Evolutionary conservation across 2,888 invertebrate species (phyloP).

Genomic region (Lysandra bellargus): DNA sequence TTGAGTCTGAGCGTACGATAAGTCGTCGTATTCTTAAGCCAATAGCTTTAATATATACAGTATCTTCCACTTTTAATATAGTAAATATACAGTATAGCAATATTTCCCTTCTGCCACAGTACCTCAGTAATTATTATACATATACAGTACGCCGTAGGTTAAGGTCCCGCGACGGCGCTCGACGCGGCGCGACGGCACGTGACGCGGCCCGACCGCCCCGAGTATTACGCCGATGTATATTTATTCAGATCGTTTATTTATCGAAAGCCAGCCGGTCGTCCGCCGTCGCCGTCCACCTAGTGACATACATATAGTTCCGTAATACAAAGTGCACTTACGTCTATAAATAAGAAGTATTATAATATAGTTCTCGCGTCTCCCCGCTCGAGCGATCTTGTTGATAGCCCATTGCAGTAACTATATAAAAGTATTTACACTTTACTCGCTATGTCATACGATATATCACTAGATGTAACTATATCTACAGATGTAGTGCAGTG

Average conservation of each 20-base stretch:
- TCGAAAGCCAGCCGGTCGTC: not conserved
- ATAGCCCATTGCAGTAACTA: slow-evolving; percentile 69
- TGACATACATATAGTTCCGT: slow-evolving; percentile 66
- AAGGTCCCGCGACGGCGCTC: slow-evolving; percentile 7
- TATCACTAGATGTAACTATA: slow-evolving; percentile 73
- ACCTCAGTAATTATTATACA: slow-evolving; percentile 70
- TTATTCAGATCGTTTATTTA: slow-evolving; percentile 26
- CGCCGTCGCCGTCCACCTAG: slow-evolving; percentile 43
- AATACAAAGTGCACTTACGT: slow-evolving; percentile 79
- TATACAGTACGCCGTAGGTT: slow-evolving; percentile 44
- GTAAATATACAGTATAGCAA: slow-evolving; percentile 68
- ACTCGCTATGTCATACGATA: slow-evolving; percentile 73
- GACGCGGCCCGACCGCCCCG: not conserved
- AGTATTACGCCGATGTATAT: slow-evolving; percentile 18
- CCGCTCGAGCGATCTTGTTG: slow-evolving; percentile 67
- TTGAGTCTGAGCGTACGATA: slow-evolving; percentile 47
- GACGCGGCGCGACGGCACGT: not conserved
- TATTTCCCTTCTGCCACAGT: slow-evolving; percentile 74
- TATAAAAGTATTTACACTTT: slow-evolving; percentile 77
- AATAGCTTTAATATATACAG: slow-evolving; percentile 78
- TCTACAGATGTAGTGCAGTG: slow-evolving; percentile 65
- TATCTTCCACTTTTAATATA: slow-evolving; percentile 70
- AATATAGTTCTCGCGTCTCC: slow-evolving; percentile 56
- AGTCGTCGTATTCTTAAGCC: slow-evolving; percentile 70
- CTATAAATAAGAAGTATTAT: slow-evolving; percentile 70